Conservation (phyloP, 2,113 vertebrate genomes). For the Atlantisia rogersi region DNA sequence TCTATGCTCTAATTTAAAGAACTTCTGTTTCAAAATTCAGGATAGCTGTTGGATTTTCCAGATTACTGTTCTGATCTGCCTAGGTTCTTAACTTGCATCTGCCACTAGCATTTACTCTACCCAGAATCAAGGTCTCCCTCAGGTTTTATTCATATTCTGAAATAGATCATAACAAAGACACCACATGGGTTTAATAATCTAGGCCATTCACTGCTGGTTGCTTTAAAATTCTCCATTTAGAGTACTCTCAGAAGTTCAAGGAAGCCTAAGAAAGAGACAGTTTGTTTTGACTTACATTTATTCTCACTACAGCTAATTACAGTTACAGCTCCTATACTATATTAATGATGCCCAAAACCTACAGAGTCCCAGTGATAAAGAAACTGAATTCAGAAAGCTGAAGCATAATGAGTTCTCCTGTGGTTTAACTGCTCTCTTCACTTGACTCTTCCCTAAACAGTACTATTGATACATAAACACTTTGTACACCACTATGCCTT, state of each 20-base stretch:
- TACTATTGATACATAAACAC: not conserved
- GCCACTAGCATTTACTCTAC: not conserved
- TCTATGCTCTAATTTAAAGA: not conserved
- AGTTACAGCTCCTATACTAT: not conserved
- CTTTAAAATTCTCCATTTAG: not conserved
- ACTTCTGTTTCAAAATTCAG: not conserved
- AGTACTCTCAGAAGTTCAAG: not conserved
- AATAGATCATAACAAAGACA: not conserved
- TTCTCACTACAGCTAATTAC: not conserved
- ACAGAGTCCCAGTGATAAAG: not conserved
- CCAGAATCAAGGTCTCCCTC: not conserved
- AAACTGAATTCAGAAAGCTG: not conserved
- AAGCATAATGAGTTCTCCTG: not conserved
- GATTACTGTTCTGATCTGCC: not conserved
- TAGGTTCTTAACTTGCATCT: not conserved
- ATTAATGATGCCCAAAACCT: not conserved
- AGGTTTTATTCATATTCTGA: not conserved
- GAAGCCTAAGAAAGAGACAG: not conserved
- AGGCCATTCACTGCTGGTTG: not conserved
- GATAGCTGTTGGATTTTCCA: not conserved
- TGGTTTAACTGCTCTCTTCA: not conserved
- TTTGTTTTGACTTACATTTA: not conserved
- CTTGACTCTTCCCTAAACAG: not conserved
- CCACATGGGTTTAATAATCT: not conserved
- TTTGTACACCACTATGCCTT: not conserved